Evolutionary conservation across 2,888 invertebrate genomes (phyloP), one percentile per base, ranked within the genome.

Genomic region (Chrysolina haemoptera): DNA sequence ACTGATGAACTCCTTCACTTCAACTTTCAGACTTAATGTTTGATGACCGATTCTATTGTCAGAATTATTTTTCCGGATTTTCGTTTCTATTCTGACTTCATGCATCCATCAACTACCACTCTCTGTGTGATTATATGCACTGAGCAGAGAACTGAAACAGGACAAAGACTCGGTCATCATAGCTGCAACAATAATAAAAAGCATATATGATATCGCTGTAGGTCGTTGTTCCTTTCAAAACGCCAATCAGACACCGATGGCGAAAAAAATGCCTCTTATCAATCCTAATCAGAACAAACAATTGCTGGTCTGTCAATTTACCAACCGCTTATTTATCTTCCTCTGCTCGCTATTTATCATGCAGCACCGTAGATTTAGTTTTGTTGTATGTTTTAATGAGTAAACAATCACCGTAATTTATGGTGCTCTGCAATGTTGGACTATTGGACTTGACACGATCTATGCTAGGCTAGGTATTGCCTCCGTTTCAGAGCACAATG

Each of bases 261-360:
- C 46, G 41, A 35, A 35, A 18, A 48, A 71, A 71, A 71, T 48
- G 48, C 48, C 22, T 18, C 40, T 71, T 71, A 71, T 71, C 71
- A 62, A 46, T 67, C 43, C 48, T 46, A 71, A 50, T 27, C 46
- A 35, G 59, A 40, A 40, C 66, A 59, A 65, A 64, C 71, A 55
- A 67, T 59, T 67, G 66, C 71, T 59, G 18, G 50, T 16, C 48
- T 66, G 66, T 27, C 71, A 62, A 59, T 59, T 65, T 9, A 66
- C 65, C 43, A 22, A 66, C 68, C 62, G 46, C 27, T 62, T 59
- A 71, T 66, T 71, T 55, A 71, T 65, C 50, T 71, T 71, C 59
- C 27, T 66, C 41, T 53, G 8, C 16, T 59, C 27, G 68, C 20
- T 46, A 41, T 68, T 62, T 46, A 43, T 68, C 68, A 68, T 68